phyloP scores from a whole-genome alignment of 1,140 invertebrate genomes.

The Pseudoatta argentina region DNA sequence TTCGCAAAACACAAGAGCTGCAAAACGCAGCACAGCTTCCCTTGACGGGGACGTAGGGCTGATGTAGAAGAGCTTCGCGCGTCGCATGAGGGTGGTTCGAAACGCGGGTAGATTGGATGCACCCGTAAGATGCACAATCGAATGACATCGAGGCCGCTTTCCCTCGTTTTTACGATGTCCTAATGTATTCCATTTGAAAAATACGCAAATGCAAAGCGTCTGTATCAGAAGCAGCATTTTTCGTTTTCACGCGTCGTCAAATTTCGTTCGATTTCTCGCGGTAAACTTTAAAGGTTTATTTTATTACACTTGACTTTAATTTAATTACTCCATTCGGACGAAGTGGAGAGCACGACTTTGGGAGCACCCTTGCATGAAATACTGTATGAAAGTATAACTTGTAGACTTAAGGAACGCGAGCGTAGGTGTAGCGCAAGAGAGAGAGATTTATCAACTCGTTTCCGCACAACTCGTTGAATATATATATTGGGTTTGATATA shows the following conservation, averaged over 20 bases:
- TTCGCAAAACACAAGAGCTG: neutral
- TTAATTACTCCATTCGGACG: neutral
- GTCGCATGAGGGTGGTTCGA: slow-evolving; percentile 34
- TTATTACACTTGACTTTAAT: neutral
- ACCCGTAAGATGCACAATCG: neutral
- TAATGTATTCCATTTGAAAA: neutral
- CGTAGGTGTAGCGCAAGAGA: slow-evolving; percentile 38
- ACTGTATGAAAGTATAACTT: slow-evolving; percentile 46
- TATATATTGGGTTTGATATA: slow-evolving; percentile 56
- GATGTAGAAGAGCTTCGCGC: slow-evolving; percentile 17
- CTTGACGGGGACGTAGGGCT: slow-evolving; percentile 23
- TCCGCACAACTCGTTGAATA: slow-evolving; percentile 42
- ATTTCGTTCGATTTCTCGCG: neutral
- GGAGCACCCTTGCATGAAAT: slow-evolving; percentile 41
- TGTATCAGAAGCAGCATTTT: neutral
- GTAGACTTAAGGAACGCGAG: slow-evolving; percentile 42
- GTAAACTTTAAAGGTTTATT: neutral
- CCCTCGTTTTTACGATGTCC: neutral
- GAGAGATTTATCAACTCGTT: slow-evolving; percentile 33
- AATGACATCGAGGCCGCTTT: neutral
- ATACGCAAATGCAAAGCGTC: neutral
- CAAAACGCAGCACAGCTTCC: neutral
- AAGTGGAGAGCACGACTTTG: slow-evolving; percentile 6
- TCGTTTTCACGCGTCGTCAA: neutral
- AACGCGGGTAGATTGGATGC: neutral